Evolutionary conservation across 2,888 invertebrate genomes (phyloP).

Genomic region (Morpho deidamia): DNA sequence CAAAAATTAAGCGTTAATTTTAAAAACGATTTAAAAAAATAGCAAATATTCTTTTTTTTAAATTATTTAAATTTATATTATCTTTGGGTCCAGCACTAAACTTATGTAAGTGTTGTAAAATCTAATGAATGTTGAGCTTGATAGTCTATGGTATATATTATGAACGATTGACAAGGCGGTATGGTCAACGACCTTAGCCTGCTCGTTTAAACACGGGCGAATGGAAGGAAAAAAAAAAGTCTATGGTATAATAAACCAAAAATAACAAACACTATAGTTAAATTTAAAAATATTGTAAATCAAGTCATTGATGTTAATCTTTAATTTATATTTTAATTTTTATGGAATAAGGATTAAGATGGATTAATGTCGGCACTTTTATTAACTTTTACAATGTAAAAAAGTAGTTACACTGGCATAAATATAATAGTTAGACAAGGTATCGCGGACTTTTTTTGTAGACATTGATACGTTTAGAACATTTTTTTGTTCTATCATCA

Average conservation of each 20-base stretch:
- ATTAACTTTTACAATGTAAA: no score
- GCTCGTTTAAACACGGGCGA: no score
- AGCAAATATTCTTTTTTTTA: background rate
- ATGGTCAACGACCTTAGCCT: no score
- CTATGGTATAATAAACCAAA: slow-evolving; percentile 12
- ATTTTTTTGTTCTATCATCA: no score
- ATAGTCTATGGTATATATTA: slow-evolving; percentile 25
- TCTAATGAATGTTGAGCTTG: slow-evolving; percentile 33
- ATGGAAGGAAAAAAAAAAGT: no score
- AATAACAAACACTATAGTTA: slow-evolving; percentile 14
- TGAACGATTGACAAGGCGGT: no score
- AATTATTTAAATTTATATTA: slow-evolving; percentile 5
- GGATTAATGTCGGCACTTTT: no score
- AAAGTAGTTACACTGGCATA: no score
- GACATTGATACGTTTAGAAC: no score
- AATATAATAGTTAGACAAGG: no score
- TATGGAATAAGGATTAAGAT: background rate
- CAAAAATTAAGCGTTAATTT: no score
- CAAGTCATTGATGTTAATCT: slow-evolving; percentile 25
- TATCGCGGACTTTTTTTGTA: no score
- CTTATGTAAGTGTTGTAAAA: slow-evolving; percentile 24
- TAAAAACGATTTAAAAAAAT: background rate
- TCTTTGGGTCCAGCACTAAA: slow-evolving; percentile 26
- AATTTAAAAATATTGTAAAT: slow-evolving; percentile 18
- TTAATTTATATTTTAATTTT: slow-evolving; percentile 25